Evolutionary conservation across 2,797 vertebrate genomes (phyloP).

Genomic region (Etheostoma nigrum): DNA sequence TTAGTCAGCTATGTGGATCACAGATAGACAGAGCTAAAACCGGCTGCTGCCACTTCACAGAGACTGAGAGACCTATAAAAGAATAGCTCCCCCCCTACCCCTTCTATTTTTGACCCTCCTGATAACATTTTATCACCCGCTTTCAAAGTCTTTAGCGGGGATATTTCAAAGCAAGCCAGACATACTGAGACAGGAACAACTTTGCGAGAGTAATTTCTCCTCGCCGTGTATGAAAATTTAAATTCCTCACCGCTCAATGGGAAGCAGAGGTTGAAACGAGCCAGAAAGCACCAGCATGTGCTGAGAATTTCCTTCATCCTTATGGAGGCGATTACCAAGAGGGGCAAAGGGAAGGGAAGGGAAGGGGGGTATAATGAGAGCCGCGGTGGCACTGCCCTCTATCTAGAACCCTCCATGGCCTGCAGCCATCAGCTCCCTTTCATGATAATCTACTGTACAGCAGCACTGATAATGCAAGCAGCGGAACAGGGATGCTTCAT

Average conservation of each 20-base stretch:
- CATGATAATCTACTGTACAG: conserved; percentile 75
- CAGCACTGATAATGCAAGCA: conserved; percentile 63
- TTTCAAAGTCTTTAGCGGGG: conserved; percentile 66
- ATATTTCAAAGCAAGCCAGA: conserved; percentile 71
- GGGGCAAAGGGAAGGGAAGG: conserved; percentile 46
- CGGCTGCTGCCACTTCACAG: conserved; percentile 67
- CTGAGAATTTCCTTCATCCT: conserved; percentile 77
- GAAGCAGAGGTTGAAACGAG: conserved; percentile 77
- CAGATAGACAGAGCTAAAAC: conserved; percentile 65
- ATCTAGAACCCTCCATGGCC: conserved; percentile 69
- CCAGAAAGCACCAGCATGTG: conserved; percentile 82
- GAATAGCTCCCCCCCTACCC: conserved; percentile 8
- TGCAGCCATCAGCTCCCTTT: conserved; percentile 77
- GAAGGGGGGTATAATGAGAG: conserved; percentile 72
- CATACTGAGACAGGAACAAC: conserved; percentile 61
- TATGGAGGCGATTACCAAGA: conserved; percentile 82
- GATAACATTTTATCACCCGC: conserved; percentile 77
- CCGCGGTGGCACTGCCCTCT: conserved; percentile 74
- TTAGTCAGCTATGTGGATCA: conserved; percentile 77
- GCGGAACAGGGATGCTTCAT: conserved; percentile 59
- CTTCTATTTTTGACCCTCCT: conserved; percentile 36
- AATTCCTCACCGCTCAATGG: conserved; percentile 73
- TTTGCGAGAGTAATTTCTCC: conserved; percentile 61
- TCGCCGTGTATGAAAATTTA: conserved; percentile 70
- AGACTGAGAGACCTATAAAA: conserved; percentile 60